Conservation (phyloP, 2,797 vertebrate genomes). For the Poeciliopsis gracilis region DNA sequence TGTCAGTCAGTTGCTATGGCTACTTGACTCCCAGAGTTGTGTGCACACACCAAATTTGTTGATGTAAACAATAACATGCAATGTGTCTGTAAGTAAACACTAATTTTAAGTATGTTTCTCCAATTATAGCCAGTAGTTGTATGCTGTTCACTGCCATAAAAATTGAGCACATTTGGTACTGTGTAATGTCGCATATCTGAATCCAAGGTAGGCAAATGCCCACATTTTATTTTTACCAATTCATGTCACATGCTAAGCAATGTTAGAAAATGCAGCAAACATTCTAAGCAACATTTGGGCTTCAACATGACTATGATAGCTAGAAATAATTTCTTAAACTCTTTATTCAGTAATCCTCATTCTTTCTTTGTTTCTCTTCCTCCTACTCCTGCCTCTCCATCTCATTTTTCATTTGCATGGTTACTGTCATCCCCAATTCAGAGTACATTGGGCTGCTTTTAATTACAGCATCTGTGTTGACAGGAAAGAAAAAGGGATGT, state of each 20-base stretch:
- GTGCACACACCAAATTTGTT: too few relatives aligned
- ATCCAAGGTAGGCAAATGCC: not conserved
- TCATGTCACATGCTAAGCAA: not conserved
- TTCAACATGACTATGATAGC: not conserved
- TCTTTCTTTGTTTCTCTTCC: conserved; percentile 20
- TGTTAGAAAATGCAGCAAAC: not conserved
- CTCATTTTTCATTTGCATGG: conserved; percentile 44
- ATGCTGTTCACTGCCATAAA: not conserved
- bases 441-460: conserved; percentile 43
- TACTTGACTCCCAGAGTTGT: too few relatives aligned
- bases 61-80: too few relatives aligned
- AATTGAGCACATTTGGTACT: not conserved
- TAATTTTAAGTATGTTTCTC: too few relatives aligned
- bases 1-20: too few relatives aligned
- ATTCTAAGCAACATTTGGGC: not conserved
- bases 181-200: not conserved
- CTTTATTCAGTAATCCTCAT: conserved; percentile 26
- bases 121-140: too few relatives aligned
- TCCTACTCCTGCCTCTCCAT: conserved; percentile 32
- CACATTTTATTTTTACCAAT: not conserved
- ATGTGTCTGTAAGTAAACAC: too few relatives aligned
- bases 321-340: not conserved
- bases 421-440: conserved; percentile 39
- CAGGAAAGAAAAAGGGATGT: conserved; percentile 41
- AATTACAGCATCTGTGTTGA: conserved; percentile 67